Conservation (phyloP, 2,113 vertebrate genomes). For the Deroptyus accipitrinus region DNA sequence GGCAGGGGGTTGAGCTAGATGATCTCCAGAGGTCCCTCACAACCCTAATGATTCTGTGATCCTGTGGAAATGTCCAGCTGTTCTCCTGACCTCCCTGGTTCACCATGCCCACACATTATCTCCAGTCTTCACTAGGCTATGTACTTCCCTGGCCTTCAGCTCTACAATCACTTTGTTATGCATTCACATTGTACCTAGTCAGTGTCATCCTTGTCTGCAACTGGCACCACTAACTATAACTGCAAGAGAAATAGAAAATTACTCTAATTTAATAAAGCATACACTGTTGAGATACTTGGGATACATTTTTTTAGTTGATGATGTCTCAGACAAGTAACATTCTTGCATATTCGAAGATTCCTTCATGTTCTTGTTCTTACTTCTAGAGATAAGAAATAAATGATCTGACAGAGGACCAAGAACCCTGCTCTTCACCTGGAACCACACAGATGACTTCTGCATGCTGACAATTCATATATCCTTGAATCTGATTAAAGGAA, state of each 20-base stretch:
- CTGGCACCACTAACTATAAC: not conserved
- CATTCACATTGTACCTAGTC: not conserved
- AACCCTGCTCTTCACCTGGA: not conserved
- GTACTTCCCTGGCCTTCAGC: not conserved
- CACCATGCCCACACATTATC: not conserved
- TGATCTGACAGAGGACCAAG: not conserved
- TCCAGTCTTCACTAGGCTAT: not conserved
- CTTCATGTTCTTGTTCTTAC: not conserved
- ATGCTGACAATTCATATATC: not conserved
- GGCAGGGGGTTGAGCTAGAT: not conserved
- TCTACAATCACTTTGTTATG: not conserved
- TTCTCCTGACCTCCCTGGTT: not conserved
- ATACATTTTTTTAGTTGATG: not conserved
- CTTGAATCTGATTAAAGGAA: not conserved
- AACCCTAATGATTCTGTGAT: not conserved
- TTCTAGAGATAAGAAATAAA: not conserved
- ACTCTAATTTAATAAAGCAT: not conserved
- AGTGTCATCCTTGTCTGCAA: not conserved
- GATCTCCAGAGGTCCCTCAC: not conserved
- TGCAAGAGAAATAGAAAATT: not conserved
- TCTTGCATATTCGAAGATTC: not conserved
- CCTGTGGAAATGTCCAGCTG: not conserved
- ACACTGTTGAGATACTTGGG: not conserved
- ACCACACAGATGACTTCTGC: not conserved
- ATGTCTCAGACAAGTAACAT: rapidly evolving